Evolutionary conservation across 2,113 vertebrate species (phyloP), one percentile per base, ranked within the genome.

Genomic region (Chaenocephalus aceratus): DNA sequence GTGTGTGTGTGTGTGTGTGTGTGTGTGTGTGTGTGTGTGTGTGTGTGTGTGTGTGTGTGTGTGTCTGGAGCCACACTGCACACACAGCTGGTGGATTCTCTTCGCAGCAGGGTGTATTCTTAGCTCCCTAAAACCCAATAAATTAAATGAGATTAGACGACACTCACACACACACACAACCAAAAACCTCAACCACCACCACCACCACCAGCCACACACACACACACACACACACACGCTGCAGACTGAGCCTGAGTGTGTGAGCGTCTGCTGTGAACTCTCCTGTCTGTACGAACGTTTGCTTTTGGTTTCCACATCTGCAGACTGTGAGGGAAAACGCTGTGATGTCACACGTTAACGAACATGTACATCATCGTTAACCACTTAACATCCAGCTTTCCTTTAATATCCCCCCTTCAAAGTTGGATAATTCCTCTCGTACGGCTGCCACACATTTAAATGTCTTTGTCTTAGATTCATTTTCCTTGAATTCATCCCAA

Each of bases 101-200:
- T 70, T 85, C 83, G 68, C 75, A 75, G 73, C 62, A 71, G 81
- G 62, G 75, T 84, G 83, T 91, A 91, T 91, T 89, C n/a, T 88
- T 88, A 88, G 83, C 81, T 74, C 81, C 77, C 9, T 78, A 86
- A 79, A 91, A 82, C 81, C 84, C 81, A 90, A 84, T 85, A 89
- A 89, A 80, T 81, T 68, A 88, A 88, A 88, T 90, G 79, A 91
- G 86, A 91, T 91, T 90, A 89, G 85, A 84, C 59, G 54, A 26
- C 26, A 26, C 26, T 2, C 21, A 73, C 44, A 75, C 34, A 56
- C n/a, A n/a, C n/a, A n/a, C n/a, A n/a, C n/a, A n/a, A n/a, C n/a
- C n/a, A n/a, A n/a, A n/a, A n/a, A n/a, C n/a, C n/a, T n/a, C n/a
- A n/a, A n/a, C n/a, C n/a, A n/a, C n/a, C 71, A 58, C 18, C 65